Percentiles rank a stretch among this genome's conserved stretches.
Conservation (phyloP, 2,113 vertebrate genomes). For the Etia nguti region DNA sequence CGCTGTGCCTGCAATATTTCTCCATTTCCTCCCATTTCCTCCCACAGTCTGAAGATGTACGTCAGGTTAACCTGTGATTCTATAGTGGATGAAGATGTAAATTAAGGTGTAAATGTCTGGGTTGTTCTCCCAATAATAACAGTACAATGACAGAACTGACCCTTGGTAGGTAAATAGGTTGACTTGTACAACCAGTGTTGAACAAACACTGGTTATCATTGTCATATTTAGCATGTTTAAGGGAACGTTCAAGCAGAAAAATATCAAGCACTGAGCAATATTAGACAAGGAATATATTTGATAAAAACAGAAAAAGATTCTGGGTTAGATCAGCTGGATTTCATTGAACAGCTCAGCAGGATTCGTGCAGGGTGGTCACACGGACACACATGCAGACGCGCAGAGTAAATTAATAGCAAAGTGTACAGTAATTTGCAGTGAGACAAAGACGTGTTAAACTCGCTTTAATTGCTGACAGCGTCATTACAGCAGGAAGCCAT, state of each 20-base stretch:
- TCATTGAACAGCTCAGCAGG: background rate
- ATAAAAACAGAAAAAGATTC: background rate
- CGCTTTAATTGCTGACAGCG: slow-evolving; percentile 42
- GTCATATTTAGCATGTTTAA: background rate
- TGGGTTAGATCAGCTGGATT: background rate
- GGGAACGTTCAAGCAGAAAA: background rate
- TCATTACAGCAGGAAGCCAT: slow-evolving; percentile 14
- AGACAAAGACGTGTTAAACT: slow-evolving; percentile 59
- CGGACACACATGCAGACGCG: background rate
- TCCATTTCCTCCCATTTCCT: background rate
- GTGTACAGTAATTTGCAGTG: slow-evolving; percentile 54
- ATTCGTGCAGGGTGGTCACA: background rate
- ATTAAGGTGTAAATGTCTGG: background rate
- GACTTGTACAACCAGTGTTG: too few species aligned
- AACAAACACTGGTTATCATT: background rate
- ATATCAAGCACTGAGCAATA: background rate
- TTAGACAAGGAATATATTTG: background rate
- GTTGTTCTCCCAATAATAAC: background rate
- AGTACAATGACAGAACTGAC: background rate
- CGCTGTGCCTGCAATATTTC: background rate
- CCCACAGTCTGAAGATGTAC: background rate
- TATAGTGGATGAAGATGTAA: background rate
- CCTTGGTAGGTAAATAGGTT: background rate
- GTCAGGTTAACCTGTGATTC: background rate
- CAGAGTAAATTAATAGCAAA: slow-evolving; percentile 47